Percentiles rank a stretch among this genome's conserved stretches.
These are phyloP conservation scores for Sciurus vulgaris DNA, from an alignment of 2,797 vertebrate species.

Conservation along the genomic window DNA sequence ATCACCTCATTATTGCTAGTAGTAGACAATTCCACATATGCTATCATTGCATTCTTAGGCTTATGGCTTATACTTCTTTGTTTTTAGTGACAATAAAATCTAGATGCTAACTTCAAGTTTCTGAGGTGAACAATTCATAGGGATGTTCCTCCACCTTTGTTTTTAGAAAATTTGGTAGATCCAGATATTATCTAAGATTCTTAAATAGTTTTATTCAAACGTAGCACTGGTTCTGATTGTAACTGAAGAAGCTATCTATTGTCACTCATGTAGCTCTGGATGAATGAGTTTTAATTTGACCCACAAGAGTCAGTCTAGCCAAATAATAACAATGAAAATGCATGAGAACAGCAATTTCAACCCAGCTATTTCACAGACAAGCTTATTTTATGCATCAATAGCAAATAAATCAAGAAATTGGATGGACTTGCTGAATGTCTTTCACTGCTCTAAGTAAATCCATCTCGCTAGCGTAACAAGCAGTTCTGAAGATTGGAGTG, in stretches of 20 bases:
- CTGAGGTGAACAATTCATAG: background rate
- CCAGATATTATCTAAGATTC: slow-evolving; percentile 33
- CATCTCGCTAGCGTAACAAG: slow-evolving; percentile 87
- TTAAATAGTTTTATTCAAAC: slow-evolving; percentile 76
- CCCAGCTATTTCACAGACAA: slow-evolving; percentile 90
- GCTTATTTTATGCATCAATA: slow-evolving; percentile 92
- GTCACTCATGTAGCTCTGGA: slow-evolving; percentile 85
- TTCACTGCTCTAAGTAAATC: slow-evolving; percentile 89
- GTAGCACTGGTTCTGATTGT: slow-evolving; percentile 78
- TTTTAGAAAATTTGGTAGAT: slow-evolving; percentile 33
- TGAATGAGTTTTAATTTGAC: slow-evolving; percentile 91
- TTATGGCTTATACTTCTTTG: slow-evolving; percentile 13
- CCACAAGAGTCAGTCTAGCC: slow-evolving; percentile 88
- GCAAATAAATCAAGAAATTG: slow-evolving; percentile 91
- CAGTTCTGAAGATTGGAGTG: slow-evolving; percentile 86
- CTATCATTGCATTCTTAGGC: background rate
- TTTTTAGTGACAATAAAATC: slow-evolving; percentile 60
- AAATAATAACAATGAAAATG: slow-evolving; percentile 92
- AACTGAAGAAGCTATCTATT: slow-evolving; percentile 85
- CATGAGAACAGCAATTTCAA: slow-evolving; percentile 90
- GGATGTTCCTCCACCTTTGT: background rate
- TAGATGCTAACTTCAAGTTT: slow-evolving; percentile 51
- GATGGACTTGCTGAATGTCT: slow-evolving; percentile 90
- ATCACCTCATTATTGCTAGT: background rate
- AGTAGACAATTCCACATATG: background rate